phyloP scores from a whole-genome alignment of 2,888 invertebrate genomes.

The Crocallis elinguaria region DNA sequence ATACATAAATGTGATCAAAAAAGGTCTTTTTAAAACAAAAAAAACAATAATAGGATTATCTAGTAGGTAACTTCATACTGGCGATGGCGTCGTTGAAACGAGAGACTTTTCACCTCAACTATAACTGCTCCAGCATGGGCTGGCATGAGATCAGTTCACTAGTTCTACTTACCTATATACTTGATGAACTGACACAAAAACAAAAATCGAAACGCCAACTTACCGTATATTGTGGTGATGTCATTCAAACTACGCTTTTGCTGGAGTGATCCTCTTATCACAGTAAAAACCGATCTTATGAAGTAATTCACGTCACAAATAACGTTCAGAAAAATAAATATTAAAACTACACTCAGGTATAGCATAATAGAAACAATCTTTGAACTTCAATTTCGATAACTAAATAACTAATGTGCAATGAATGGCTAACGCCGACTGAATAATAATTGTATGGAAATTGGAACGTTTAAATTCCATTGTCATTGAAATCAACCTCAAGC shows the following conservation, averaged over 20 bases:
- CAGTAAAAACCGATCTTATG: slow-evolving; percentile 87
- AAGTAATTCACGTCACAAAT: slow-evolving; percentile 90
- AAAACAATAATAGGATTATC: too few relatives aligned
- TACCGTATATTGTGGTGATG: slow-evolving; percentile 88
- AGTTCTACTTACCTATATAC: background rate
- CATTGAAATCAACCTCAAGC: slow-evolving; percentile 10
- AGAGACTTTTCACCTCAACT: too few relatives aligned
- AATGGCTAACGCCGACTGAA: slow-evolving; percentile 1
- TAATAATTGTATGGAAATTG: slow-evolving; percentile 34
- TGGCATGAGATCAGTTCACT: too few relatives aligned
- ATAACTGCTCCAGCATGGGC: too few relatives aligned
- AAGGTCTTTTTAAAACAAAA: too few relatives aligned
- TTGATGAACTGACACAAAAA: background rate
- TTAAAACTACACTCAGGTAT: slow-evolving; percentile 40
- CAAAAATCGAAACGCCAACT: slow-evolving; percentile 49
- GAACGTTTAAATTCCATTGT: slow-evolving; percentile 6
- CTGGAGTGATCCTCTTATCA: slow-evolving; percentile 87
- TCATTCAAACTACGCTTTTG: slow-evolving; percentile 87
- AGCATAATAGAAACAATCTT: slow-evolving; percentile 44
- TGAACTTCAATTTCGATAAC: slow-evolving; percentile 5
- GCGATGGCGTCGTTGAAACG: too few relatives aligned
- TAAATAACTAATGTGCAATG: background rate
- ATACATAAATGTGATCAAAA: too few relatives aligned
- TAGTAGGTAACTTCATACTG: too few relatives aligned
- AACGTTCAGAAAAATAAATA: slow-evolving; percentile 82